Percentiles rank a stretch among this genome's conserved stretches.
Conservation (phyloP, 2,113 vertebrate species). For the Clupea harengus region DNA sequence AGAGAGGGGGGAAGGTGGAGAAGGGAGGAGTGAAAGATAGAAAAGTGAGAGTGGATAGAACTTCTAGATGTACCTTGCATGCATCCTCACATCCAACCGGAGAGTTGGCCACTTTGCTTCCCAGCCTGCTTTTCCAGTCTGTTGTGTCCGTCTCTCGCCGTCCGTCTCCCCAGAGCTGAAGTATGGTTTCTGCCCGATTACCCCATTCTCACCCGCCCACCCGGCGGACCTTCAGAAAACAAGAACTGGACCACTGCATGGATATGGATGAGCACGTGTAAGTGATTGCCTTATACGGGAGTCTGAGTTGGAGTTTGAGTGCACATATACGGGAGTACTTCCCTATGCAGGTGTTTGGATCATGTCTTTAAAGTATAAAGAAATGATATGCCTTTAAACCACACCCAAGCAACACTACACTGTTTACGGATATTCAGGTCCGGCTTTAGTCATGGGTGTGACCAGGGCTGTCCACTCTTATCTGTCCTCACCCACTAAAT, state of each 20-base stretch:
- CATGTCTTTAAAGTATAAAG: background rate
- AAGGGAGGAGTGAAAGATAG: background rate
- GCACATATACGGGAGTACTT: background rate
- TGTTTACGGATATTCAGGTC: background rate
- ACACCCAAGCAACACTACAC: background rate
- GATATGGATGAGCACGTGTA: background rate
- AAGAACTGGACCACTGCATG: background rate
- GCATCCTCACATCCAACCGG: background rate
- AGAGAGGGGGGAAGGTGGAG: background rate
- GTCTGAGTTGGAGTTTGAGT: background rate
- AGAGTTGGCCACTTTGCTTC: background rate
- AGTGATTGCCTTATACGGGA: background rate
- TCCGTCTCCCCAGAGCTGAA: background rate
- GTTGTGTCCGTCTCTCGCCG: background rate
- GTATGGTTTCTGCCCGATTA: constrained; percentile 6
- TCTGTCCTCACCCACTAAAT: constrained; percentile 9
- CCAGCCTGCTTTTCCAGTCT: background rate
- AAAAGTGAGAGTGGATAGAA: background rate
- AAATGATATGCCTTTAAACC: background rate
- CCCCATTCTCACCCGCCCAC: background rate
- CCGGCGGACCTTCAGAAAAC: background rate
- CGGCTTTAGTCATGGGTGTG: background rate
- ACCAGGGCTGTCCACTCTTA: background rate
- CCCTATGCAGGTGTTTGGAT: background rate
- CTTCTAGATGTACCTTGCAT: background rate